Evolutionary conservation across 1,140 invertebrate species (phyloP).

Genomic region (Reticulitermes speratus): DNA sequence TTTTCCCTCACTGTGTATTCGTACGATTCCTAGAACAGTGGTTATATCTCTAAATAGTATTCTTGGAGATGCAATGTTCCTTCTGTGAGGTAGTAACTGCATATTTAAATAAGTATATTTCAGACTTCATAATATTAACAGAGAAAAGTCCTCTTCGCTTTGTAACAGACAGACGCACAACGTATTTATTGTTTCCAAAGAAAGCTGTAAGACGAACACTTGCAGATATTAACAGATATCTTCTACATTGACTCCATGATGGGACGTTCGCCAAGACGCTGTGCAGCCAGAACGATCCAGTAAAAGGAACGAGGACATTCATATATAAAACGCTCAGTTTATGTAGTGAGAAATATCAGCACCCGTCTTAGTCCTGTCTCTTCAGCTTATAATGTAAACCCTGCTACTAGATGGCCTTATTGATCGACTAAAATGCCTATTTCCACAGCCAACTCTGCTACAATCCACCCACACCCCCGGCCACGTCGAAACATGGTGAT

Average conservation of each 20-base stretch:
- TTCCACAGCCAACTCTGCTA: not conserved
- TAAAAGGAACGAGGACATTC: not conserved
- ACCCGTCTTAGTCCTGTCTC: not conserved
- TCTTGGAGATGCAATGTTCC: no score
- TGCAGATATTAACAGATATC: not conserved
- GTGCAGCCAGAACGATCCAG: not conserved
- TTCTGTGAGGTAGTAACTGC: no score
- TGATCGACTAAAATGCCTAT: not conserved
- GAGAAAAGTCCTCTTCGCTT: no score
- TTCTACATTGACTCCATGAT: not conserved
- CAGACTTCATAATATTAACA: no score
- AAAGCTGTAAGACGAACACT: not conserved
- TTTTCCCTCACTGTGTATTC: no score
- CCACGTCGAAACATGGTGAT: not conserved
- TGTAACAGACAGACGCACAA: no score
- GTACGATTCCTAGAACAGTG: no score
- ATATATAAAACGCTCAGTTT: not conserved
- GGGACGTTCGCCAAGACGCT: not conserved
- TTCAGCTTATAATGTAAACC: not conserved
- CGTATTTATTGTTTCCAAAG: not conserved
- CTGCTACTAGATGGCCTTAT: not conserved
- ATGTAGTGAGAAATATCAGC: not conserved
- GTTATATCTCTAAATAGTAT: no score
- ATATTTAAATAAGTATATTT: no score
- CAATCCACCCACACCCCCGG: not conserved